These are phyloP conservation scores for Aspidapion aeneum DNA, from an alignment of 2,888 invertebrate species.

Conservation along the genomic window DNA sequence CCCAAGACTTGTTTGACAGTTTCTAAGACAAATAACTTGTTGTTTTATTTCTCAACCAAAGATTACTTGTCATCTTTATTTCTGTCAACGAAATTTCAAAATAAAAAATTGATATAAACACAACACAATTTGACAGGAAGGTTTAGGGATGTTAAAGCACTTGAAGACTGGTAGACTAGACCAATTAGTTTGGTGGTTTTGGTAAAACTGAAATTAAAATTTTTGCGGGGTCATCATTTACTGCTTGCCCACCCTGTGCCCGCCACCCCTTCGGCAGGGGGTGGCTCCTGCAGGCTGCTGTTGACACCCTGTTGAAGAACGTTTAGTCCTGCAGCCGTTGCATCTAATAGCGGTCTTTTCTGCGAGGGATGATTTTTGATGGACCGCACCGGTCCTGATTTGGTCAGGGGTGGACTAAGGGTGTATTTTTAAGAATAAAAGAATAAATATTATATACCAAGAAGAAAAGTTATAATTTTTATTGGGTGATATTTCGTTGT, in stretches of 20 bases:
- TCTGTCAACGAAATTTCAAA: too few relatives aligned
- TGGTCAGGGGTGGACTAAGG: slow-evolving; percentile 13
- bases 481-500: too few relatives aligned
- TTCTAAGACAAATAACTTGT: background rate
- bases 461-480: too few relatives aligned
- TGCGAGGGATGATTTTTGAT: slow-evolving; percentile 12
- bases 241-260: slow-evolving; percentile 7
- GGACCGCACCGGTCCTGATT: slow-evolving; percentile 22
- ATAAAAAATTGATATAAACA: too few relatives aligned
- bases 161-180: background rate
- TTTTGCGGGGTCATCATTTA: slow-evolving; percentile 4
- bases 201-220: slow-evolving; percentile 1
- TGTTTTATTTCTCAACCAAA: background rate
- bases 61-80: background rate
- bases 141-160: too few relatives aligned
- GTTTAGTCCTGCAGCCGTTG: slow-evolving; percentile 16
- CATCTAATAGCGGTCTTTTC: background rate
- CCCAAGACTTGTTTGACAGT: background rate
- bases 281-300: slow-evolving; percentile 13
- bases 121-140: too few relatives aligned
- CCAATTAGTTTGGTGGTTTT: slow-evolving; percentile 20
- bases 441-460: too few relatives aligned
- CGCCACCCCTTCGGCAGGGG: slow-evolving; percentile 1
- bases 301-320: slow-evolving; percentile 20
- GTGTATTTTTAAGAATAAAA: too few relatives aligned